phyloP scores from a whole-genome alignment of 2,888 invertebrate species.

The Amblyteles armatorius region DNA sequence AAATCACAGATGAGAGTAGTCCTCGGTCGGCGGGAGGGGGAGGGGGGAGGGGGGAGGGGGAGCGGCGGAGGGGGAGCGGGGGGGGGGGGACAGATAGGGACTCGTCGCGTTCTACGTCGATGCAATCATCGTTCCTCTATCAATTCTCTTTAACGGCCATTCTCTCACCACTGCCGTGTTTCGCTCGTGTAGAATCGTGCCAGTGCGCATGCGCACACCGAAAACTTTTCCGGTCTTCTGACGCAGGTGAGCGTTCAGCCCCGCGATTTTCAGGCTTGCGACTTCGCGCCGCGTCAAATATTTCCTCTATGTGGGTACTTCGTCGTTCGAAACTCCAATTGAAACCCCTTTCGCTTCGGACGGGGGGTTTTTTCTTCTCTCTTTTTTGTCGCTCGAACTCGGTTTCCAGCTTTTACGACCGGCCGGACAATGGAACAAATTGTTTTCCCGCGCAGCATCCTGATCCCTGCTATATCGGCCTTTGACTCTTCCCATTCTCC shows the following conservation, averaged over 20 bases:
- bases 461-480: background rate
- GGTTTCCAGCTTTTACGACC: background rate
- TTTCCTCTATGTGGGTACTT: background rate
- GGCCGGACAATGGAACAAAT: conserved; percentile 9
- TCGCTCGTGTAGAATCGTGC: background rate
- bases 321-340: conserved; percentile 8
- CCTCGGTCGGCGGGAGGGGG: background rate
- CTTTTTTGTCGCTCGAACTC: background rate
- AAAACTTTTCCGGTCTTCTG: conserved; percentile 12
- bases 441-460: conserved; percentile 3
- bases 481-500: background rate
- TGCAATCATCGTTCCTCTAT: conserved; percentile 29
- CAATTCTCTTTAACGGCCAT: conserved; percentile 39
- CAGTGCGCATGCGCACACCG: background rate
- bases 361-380: background rate
- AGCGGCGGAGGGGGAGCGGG: too few relatives aligned
- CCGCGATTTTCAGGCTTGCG: background rate
- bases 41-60: background rate
- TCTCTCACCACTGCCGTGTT: conserved; percentile 15
- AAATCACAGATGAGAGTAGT: conserved; percentile 40
- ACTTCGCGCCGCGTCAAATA: conserved; percentile 22
- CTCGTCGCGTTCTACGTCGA: background rate
- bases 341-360: background rate
- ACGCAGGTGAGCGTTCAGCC: conserved; percentile 2
- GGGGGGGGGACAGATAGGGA: background rate